These are phyloP conservation scores for Channallabes apus DNA, from an alignment of 2,797 vertebrate species.

Conservation along the genomic window DNA sequence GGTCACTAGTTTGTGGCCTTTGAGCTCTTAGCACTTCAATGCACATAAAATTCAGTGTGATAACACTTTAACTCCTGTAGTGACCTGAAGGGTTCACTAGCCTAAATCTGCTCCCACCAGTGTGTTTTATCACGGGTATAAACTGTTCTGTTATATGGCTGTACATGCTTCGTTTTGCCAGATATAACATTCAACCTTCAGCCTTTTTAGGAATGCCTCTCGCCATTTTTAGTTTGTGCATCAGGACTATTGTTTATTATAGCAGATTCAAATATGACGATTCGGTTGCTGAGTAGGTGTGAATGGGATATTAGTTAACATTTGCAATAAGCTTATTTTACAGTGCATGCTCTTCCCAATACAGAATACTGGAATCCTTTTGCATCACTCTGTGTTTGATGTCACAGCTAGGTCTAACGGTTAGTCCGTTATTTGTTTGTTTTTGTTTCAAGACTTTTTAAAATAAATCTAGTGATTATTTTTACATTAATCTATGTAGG, in stretches of 20 bases:
- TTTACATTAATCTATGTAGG: too few species aligned
- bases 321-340: neutral
- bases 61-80: neutral
- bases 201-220: neutral
- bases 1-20: conserved; percentile 24
- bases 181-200: neutral
- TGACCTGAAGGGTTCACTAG: neutral
- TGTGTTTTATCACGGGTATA: neutral
- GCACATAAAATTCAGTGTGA: neutral
- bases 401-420: neutral
- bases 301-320: neutral
- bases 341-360: neutral
- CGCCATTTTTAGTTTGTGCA: neutral
- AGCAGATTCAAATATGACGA: neutral
- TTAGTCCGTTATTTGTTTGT: too few species aligned
- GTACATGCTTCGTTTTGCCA: neutral
- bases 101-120: neutral
- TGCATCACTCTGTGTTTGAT: neutral
- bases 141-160: neutral
- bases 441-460: too few species aligned
- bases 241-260: neutral
- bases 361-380: neutral
- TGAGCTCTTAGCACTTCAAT: conserved; percentile 3
- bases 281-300: neutral
- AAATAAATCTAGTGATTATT: too few species aligned